Base-by-base conservation (phyloP, 2,888 invertebrate species). In the Heliconius sara region DNA sequence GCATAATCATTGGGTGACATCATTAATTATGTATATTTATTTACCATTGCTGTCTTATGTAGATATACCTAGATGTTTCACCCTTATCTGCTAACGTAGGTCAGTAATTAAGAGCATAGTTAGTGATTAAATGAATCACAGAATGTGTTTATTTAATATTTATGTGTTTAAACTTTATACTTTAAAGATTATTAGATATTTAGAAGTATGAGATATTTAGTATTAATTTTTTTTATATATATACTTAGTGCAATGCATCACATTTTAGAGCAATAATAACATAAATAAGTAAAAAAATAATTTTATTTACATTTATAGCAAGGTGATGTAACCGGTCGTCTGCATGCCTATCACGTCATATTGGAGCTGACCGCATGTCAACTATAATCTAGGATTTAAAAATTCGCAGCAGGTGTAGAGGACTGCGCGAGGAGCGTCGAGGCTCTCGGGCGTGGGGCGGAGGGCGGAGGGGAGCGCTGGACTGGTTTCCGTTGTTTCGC, bases 401-500 rank as follows among this genome's bases (percentile, higher is more conserved):
- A 93, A 95, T 94, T 94, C 95, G 92, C 91, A 89, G 92, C 94
- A 95, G 94, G 95, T 94, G 92, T 90, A 86, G 84, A 83, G 85
- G 86, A 82, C 81, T 77, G 78, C 76, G 83, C 73, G 82, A 82
- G 80, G 81, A 77, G 82, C 84, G 83, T 85, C 80, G 83, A 79
- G 86, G 80, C 84, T 79, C 81, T 83, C 77, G 85, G 83, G 80
- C 83, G 78, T 12, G 85, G 83, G 83, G 83, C 83, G 83, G 82
- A 83, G 81, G 82, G 85, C 83, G 84, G 83, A 83, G 83, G 83
- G 84, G 83, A 83, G 84, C 86, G 85, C 89, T 92, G 93, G 92
- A 93, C 94, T 93, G 92, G 94, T 94, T 95, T 95, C 95, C 95
- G 95, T 94, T 95, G 94, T 95, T 95, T 95, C 93, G 94, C 95